Conservation (phyloP, 30 jellyfish, hydroid and myxozoan genomes). For the Morbakka virulenta region DNA sequence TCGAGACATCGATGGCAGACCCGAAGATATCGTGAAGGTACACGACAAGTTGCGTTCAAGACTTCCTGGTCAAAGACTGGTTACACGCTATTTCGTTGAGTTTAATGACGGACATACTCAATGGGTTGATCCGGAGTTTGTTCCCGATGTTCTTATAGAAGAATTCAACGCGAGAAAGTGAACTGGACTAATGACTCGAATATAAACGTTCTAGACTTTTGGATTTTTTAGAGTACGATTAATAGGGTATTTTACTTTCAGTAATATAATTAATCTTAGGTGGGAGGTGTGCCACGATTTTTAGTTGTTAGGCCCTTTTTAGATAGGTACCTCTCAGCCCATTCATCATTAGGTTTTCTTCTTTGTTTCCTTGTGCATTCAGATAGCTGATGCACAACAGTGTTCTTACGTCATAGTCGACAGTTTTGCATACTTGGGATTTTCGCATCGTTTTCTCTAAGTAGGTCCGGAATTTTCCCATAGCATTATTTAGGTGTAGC, state of each 20-base stretch:
- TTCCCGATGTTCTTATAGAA: slow-evolving; percentile 15
- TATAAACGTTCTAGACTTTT: too few species aligned
- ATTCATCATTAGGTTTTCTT: too few species aligned
- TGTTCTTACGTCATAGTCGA: too few species aligned
- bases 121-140: slow-evolving; percentile 31
- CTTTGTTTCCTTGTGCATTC: too few species aligned
- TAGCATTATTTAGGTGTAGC: too few species aligned
- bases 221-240: neutral
- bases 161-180: slow-evolving; percentile 23
- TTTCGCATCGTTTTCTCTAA: too few species aligned
- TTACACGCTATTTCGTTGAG: slow-evolving; percentile 19
- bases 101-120: slow-evolving; percentile 25
- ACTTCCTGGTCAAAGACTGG: slow-evolving; percentile 42
- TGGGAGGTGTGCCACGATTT: slow-evolving; percentile 29
- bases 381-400: too few species aligned
- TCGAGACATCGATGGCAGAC: slow-evolving; percentile 12
- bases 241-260: neutral
- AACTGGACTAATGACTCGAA: neutral
- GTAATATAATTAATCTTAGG: slow-evolving; percentile 23
- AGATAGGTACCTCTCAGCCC: too few species aligned
- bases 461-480: too few species aligned
- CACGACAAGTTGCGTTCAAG: slow-evolving; percentile 26
- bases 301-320: neutral
- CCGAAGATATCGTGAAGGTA: slow-evolving; percentile 18
- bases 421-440: too few species aligned